phyloP scores from a whole-genome alignment of 2,888 invertebrate genomes.

The Nomada ferruginata region DNA sequence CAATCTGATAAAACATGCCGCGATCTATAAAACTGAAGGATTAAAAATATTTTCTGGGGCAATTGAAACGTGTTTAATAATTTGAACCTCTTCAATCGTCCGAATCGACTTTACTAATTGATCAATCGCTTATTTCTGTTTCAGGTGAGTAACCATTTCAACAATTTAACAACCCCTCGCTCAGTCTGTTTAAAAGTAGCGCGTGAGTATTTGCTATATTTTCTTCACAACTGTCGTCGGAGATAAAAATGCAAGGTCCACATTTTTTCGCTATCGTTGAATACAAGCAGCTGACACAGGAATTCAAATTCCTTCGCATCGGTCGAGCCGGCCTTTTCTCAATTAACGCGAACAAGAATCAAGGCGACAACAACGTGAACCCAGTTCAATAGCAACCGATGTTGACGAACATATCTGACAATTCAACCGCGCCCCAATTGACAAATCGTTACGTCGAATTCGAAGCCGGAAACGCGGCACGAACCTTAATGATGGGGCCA shows the following conservation, averaged over 20 bases:
- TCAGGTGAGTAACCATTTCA: constrained; percentile 71
- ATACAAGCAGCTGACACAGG: constrained; percentile 17
- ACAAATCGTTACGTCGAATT: constrained; percentile 40
- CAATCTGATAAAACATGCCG: constrained; percentile 7
- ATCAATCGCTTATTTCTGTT: constrained; percentile 57
- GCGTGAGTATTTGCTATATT: constrained; percentile 26
- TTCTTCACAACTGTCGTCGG: not conserved
- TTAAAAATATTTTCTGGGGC: not conserved
- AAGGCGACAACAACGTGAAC: constrained; percentile 32
- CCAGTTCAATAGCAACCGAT: constrained; percentile 59
- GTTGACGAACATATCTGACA: constrained; percentile 53
- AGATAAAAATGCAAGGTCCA: not conserved
- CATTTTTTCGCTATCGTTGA: constrained; percentile 30
- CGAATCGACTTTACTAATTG: not conserved
- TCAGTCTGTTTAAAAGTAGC: not conserved
- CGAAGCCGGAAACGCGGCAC: constrained; percentile 58
- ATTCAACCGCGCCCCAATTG: constrained; percentile 49
- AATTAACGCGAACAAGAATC: constrained; percentile 18
- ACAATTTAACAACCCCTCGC: not conserved
- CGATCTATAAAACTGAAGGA: not conserved
- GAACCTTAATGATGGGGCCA: constrained; percentile 42
- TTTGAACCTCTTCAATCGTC: not conserved
- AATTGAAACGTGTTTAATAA: not conserved
- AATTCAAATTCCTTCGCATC: not conserved
- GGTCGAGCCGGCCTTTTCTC: not conserved